A percentile compares a stretch with the other conserved stretches of the same genome.
phyloP scores from a whole-genome alignment of 2,888 invertebrate species.

The Macroteleia sp. region DNA sequence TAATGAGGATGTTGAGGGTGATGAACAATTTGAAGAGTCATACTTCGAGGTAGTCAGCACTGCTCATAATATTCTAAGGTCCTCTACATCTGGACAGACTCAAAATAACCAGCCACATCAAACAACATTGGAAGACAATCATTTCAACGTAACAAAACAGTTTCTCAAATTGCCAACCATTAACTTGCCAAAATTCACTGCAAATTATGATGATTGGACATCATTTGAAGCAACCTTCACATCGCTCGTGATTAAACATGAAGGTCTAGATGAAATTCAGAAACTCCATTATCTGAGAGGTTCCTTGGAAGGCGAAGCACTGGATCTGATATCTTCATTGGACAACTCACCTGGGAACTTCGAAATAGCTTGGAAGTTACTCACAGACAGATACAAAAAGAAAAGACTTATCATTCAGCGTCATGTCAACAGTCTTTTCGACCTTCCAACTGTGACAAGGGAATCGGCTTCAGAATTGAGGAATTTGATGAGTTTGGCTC shows the following conservation, averaged over 20 bases:
- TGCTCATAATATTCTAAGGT: no score
- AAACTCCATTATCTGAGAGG: background rate
- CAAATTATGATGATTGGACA: no score
- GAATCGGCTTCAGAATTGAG: background rate
- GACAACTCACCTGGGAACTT: background rate
- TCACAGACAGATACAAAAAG: background rate
- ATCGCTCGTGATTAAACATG: no score
- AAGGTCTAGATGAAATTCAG: background rate
- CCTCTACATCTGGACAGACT: no score
- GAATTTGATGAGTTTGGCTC: background rate
- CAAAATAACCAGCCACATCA: no score
- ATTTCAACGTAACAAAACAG: no score
- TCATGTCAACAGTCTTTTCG: background rate
- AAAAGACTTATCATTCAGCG: background rate
- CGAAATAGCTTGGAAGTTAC: background rate
- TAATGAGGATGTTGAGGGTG: no score
- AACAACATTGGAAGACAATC: no score
- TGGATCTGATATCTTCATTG: background rate
- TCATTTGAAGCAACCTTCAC: no score
- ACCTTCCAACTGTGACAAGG: background rate
- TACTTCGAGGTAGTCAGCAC: no score
- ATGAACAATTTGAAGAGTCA: no score
- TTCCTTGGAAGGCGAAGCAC: background rate
- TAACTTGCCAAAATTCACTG: no score
- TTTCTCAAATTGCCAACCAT: background rate